A percentile compares a stretch with the other conserved stretches of the same genome.
phyloP scores from a whole-genome alignment of 1,140 invertebrate species.

The Dryas iulia region DNA sequence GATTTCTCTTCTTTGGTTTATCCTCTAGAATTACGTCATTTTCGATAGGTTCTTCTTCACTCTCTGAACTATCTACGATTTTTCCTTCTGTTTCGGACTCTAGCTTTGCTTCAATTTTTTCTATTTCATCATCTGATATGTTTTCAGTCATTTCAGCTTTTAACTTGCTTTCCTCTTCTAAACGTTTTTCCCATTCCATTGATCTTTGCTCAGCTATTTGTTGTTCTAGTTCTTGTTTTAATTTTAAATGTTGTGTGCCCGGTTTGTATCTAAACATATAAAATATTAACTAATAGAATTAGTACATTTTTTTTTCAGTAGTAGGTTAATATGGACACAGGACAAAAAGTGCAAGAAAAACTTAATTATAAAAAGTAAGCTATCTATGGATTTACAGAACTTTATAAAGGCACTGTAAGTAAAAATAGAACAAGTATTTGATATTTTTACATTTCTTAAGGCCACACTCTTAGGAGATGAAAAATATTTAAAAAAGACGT shows the following conservation, averaged over 20 bases:
- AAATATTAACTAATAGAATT: too few species aligned
- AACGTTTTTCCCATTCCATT: conserved; percentile 83
- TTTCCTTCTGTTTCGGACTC: conserved; percentile 57
- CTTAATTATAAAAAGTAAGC: too few species aligned
- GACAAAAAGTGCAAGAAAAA: too few species aligned
- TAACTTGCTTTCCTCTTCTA: conserved; percentile 71
- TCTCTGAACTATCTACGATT: conserved; percentile 59
- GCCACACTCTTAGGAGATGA: too few species aligned
- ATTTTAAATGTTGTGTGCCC: conserved; percentile 81
- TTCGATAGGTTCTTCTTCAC: conserved; percentile 65
- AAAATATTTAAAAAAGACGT: too few species aligned
- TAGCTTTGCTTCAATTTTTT: conserved; percentile 62
- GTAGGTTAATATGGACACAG: too few species aligned
- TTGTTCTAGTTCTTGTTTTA: conserved; percentile 83
- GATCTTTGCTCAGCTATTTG: conserved; percentile 83
- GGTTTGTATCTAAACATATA: conserved; percentile 73
- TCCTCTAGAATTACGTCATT: conserved; percentile 72
- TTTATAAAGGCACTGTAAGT: too few species aligned
- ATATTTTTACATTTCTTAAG: too few species aligned
- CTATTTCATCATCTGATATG: conserved; percentile 63
- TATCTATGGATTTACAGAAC: too few species aligned
- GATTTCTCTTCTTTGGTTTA: conserved; percentile 60
- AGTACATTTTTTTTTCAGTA: too few species aligned
- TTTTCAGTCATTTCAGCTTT: conserved; percentile 62
- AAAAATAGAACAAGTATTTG: too few species aligned